Evolutionary conservation across 2,888 invertebrate species (phyloP), one percentile per base, ranked within the genome.

Genomic region (Plebejus argus): DNA sequence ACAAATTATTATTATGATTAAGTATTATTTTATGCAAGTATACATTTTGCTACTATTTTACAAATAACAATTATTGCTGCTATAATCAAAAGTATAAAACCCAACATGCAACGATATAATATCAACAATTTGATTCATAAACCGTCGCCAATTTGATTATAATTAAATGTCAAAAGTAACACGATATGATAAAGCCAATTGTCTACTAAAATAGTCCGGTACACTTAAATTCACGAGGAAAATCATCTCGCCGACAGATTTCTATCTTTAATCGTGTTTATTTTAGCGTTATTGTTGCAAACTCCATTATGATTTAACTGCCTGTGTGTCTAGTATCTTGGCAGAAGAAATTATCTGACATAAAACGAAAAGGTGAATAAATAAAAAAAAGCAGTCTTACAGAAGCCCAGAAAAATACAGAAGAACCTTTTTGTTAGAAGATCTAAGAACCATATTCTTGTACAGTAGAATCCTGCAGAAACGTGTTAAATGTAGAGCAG

Each of bases 181-280:
- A 49, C 70, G 81, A 81, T 81, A 81, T 75, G 10, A n/a, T 78
- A 61, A 33, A 75, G 74, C 70, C 70, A 78, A 79, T 80, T 80
- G 81, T 81, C 58, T 78, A 77, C 81, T 77, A 78, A 81, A 80
- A 81, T 81, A 81, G 78, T 70, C 75, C 49, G 56, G 74, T 35
- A 56, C 53, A 76, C 35, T 45, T 23, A 23, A 76, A 77, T 74
- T 70, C 70, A 53, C 49, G 56, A 66, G 58, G 39, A 45, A 66
- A 76, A 76, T 39, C 61, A 66, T 66, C 39, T 76, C 66, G 76
- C 66, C 20, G 76, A 76, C 74, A 74, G 49, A 28, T 66, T 76
- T 61, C 66, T 76, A 61, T 76, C 56, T 76, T 76, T 76, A 76
- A 76, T 61, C 18, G 76, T 79, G 70, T 79, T 77, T 58, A n/a